These are phyloP conservation scores for Menura novaehollandiae DNA, from an alignment of 2,113 vertebrate genomes.

Conservation along the genomic window DNA sequence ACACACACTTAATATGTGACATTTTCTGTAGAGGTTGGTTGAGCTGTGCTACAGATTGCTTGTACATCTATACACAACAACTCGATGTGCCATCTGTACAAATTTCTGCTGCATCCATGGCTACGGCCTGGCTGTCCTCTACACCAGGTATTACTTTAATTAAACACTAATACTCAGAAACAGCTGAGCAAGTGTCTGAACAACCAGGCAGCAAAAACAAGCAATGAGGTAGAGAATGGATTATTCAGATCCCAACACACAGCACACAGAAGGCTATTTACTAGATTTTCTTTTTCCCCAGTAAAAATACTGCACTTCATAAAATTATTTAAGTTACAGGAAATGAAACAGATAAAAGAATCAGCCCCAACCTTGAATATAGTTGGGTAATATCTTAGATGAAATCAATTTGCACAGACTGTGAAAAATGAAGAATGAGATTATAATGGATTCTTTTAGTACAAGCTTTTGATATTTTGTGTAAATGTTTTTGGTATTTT, in stretches of 20 bases:
- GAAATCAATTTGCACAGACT: not conserved
- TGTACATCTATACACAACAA: not conserved
- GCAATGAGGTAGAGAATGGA: not conserved
- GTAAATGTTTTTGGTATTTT: not conserved
- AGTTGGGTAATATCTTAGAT: not conserved
- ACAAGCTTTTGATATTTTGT: not conserved
- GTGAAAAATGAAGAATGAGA: not conserved
- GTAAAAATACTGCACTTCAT: not conserved
- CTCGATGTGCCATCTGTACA: not conserved
- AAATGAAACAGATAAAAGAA: slow-evolving; percentile 1
- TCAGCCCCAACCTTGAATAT: not conserved
- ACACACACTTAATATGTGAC: accelerated
- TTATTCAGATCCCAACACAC: not conserved
- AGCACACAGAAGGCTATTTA: not conserved
- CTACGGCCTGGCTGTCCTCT: not conserved
- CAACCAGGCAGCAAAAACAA: not conserved
- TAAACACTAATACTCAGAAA: not conserved
- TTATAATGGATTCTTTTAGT: not conserved
- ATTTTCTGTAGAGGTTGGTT: not conserved
- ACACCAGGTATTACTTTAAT: not conserved
- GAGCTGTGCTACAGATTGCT: not conserved
- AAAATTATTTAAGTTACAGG: not conserved
- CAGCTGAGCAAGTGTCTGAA: not conserved
- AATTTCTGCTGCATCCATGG: not conserved
- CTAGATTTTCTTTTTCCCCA: not conserved